Evolutionary conservation across 2,113 vertebrate species (phyloP), one percentile per base, ranked within the genome.

Genomic region (Tylochromis polylepis): DNA sequence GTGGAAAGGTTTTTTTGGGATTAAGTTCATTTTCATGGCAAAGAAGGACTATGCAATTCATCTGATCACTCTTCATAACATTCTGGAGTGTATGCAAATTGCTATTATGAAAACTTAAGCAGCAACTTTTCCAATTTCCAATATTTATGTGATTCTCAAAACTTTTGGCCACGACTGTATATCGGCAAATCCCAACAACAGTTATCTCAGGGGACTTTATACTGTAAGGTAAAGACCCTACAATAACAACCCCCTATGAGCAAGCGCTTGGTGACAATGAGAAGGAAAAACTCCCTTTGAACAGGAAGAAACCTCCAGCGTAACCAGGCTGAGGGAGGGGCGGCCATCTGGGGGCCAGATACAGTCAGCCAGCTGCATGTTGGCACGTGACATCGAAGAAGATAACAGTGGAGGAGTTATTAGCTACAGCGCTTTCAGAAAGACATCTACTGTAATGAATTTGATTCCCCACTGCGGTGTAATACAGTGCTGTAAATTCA

Each of bases 271-370:
- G 20, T 2, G 6, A 65, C 20, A 65, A 18, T 38, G 60, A 2
- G 60, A 65, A 65, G 60, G 11, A 38, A 38, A 65, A 65, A 65
- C 60, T 65, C 11, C 20, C 4, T n/a, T 65, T 65, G 1, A 65
- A 0, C 18, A 38, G 60, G 60, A 65, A 65, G 20, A 0, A 65
- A 65, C 18, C 31, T 4, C 60, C 18, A 0, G 60, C 31, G n/a
- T 11, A 41, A 41, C 38, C 38, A 41, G 38, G 11, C 41, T 43
- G 4, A 41, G 38, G 38, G 38, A 41, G 59, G 0, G 16, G 29
- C 9, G 0, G 3, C 31, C 12, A 9, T 12, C 36, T 38, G 2
- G 31, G n/a, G n/a, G 60, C n/a, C 1, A 34, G 60, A 65, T 1
- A 0, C 31, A n/a, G 11, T 31, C 60, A 38, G 5, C 18, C 59